phyloP scores from a whole-genome alignment of 2,113 vertebrate genomes.

The Tychaedon coryphoeus region DNA sequence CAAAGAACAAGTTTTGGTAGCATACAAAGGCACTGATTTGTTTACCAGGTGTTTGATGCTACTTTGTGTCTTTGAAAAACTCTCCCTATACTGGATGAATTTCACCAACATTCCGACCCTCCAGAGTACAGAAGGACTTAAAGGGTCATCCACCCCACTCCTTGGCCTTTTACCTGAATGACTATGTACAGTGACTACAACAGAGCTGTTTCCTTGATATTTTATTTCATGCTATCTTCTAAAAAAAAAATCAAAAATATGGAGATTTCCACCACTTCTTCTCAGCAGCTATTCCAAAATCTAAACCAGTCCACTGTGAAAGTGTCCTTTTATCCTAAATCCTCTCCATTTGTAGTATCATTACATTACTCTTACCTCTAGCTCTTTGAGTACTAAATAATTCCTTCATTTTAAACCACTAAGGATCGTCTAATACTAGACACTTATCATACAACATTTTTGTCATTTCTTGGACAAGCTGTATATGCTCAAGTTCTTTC shows the following conservation, averaged over 20 bases:
- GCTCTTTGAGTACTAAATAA: slow-evolving; percentile 25
- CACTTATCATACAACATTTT: not conserved
- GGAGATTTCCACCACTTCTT: not conserved
- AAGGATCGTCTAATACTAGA: slow-evolving; percentile 1
- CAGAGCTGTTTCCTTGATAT: not conserved
- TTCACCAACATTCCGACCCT: not conserved
- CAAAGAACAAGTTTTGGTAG: not conserved
- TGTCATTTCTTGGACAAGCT: not conserved
- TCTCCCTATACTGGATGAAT: not conserved
- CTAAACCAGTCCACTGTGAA: not conserved
- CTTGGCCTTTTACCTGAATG: not conserved
- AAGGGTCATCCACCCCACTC: not conserved
- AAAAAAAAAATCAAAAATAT: not conserved
- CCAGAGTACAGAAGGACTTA: not conserved
- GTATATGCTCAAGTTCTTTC: not conserved
- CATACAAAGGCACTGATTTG: not conserved
- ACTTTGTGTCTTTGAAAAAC: not conserved
- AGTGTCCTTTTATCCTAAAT: slow-evolving; percentile 15
- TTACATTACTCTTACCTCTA: not conserved
- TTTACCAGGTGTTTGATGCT: not conserved
- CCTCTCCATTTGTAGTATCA: not conserved
- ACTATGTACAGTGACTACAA: not conserved
- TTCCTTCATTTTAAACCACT: not conserved
- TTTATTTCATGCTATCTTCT: not conserved
- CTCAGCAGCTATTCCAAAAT: not conserved